Conservation (phyloP, 2,113 vertebrate species). For the Gobiocypris rarus region DNA sequence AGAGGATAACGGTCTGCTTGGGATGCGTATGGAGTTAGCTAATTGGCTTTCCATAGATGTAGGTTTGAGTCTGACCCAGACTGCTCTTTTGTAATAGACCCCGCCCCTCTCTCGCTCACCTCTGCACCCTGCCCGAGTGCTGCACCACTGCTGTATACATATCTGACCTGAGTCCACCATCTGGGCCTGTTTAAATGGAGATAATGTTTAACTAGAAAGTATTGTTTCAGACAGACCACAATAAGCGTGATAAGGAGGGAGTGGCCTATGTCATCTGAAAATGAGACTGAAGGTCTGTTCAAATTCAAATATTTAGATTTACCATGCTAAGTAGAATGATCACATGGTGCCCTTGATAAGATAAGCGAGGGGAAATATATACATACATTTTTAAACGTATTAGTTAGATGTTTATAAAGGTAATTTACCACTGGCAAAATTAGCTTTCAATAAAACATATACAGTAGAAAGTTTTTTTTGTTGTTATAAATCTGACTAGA, state of each 20-base stretch:
- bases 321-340: not conserved
- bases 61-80: slow-evolving; percentile 53
- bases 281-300: not conserved
- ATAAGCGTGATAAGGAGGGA: not conserved
- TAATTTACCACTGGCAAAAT: too few species aligned
- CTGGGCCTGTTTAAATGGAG: slow-evolving; percentile 27
- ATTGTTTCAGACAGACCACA: not conserved
- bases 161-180: slow-evolving; percentile 29
- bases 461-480: too few species aligned
- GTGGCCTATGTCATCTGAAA: not conserved
- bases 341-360: not conserved
- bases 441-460: too few species aligned
- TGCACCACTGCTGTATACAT: not conserved
- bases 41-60: slow-evolving; percentile 59
- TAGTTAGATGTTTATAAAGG: too few species aligned
- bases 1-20: slow-evolving; percentile 34
- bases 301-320: not conserved
- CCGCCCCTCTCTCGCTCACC: not conserved
- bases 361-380: not conserved
- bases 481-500: too few species aligned
- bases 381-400: too few species aligned
- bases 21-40: slow-evolving; percentile 40
- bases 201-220: slow-evolving; percentile 21
- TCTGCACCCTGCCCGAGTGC: not conserved
- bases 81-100: slow-evolving; percentile 49